Evolutionary conservation across 2,888 invertebrate species (phyloP).

Genomic region (Rhogogaster chlorosoma): DNA sequence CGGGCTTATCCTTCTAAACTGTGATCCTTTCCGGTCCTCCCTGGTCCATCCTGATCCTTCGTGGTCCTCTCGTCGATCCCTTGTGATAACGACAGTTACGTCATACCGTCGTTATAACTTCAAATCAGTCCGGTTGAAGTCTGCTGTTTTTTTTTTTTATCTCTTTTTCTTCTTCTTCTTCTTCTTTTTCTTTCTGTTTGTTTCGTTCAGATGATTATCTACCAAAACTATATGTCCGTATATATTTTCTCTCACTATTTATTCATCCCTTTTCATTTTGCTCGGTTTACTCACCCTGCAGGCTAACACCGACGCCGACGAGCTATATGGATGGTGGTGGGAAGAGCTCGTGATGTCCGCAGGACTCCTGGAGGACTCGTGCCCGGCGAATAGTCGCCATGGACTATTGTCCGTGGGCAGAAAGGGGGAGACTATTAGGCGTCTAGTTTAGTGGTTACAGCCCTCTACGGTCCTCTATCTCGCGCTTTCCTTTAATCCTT

Average conservation of each 20-base stretch:
- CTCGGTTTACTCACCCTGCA: not conserved
- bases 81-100: conserved; percentile 38
- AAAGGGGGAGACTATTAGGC: conserved; percentile 65
- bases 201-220: not conserved
- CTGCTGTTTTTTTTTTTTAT: not conserved
- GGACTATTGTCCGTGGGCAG: conserved; percentile 63
- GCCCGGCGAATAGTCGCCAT: conserved; percentile 52
- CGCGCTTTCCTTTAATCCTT: conserved; percentile 49
- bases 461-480: conserved; percentile 58
- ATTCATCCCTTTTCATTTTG: not conserved
- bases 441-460: conserved; percentile 68
- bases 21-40: conserved; percentile 38
- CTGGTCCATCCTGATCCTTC: conserved; percentile 32
- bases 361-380: conserved; percentile 47
- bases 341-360: conserved; percentile 10
- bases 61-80: conserved; percentile 18
- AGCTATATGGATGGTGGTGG: not conserved
- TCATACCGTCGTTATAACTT: conserved; percentile 46
- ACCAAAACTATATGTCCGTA: not conserved
- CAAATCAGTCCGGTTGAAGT: not conserved
- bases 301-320: not conserved
- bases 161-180: not conserved
- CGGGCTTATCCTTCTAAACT: conserved; percentile 41
- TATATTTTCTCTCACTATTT: not conserved
- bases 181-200: not conserved